A percentile compares a stretch with the other conserved stretches of the same genome.
phyloP scores from a whole-genome alignment of 2,113 vertebrate species.

The Ciconia boyciana region DNA sequence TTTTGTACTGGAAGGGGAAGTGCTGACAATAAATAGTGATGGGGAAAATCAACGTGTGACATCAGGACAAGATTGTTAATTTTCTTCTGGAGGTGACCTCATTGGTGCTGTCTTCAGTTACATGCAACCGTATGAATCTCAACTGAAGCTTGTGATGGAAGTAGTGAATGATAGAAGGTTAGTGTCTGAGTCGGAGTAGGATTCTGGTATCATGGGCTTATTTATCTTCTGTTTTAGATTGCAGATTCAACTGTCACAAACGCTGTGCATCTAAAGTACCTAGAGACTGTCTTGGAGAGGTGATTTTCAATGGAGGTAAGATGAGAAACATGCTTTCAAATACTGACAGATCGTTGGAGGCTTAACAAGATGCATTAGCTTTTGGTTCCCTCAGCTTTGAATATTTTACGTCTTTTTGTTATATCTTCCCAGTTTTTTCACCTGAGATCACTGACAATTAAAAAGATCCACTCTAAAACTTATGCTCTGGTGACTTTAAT shows the following conservation, averaged over 20 bases:
- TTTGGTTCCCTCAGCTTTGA: background rate
- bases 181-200: background rate
- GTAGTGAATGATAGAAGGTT: background rate
- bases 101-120: background rate
- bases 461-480: background rate
- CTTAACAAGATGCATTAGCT: background rate
- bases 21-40: background rate
- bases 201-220: background rate
- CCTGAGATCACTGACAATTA: background rate
- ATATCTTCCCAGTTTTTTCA: background rate
- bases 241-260: conserved; percentile 97
- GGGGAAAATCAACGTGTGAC: background rate
- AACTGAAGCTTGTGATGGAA: background rate
- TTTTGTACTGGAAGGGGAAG: conserved; percentile 8
- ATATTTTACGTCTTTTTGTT: background rate
- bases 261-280: conserved; percentile 96
- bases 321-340: background rate
- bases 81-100: conserved; percentile 10
- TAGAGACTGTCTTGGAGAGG: conserved; percentile 94
- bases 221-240: conserved; percentile 76
- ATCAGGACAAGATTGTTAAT: background rate
- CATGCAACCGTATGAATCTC: background rate
- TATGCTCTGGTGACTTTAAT: background rate
- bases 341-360: background rate
- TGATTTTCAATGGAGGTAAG: conserved; percentile 93